Evolutionary conservation across 2,888 invertebrate species (phyloP), one percentile per base, ranked within the genome.

Genomic region (Pachymerium ferrugineum): DNA sequence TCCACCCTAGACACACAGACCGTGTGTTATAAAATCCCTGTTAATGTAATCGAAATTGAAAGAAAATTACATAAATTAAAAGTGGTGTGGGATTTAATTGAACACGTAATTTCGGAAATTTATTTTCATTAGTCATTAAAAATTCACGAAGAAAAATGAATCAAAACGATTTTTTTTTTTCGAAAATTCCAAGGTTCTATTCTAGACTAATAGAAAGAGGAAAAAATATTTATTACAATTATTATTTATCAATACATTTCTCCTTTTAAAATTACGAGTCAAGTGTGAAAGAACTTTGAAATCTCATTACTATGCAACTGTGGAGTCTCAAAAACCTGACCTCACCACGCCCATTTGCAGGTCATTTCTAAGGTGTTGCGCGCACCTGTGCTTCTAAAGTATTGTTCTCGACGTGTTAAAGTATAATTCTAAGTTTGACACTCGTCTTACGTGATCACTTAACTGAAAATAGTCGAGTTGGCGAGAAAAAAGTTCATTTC

Each of bases 1-100:
- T 62, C 62, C 62, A 62, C 62, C 62, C 62, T 62, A 62, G 62
- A 62, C 62, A 62, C 62, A 62, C 62, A n/a, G n/a, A n/a, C n/a
- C n/a, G n/a, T n/a, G n/a, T n/a, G 25, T 25, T 62, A 25, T 62
- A 25, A 62, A 62, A 62, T 62, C 62, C 28, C 28, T 10, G 38
- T 47, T 19, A 19, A 25, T 62, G 22, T 25, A n/a, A 25, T 62
- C 8, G 28, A 28, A 47, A 47, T 54, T 54, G 25, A 54, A 25
- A 54, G 8, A 22, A n/a, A 22, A 22, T 2, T 54, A 28, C 14
- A n/a, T 25, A 62, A 62, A 62, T 62, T 25, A 3, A 14, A 16
- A 16, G 5, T 38, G 14, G 12, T 12, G 38, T 14, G 12, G 25
- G 22, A 16, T 12, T 28, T 3, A 25, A n/a, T n/a, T 62, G 62